A percentile compares a stretch with the other conserved stretches of the same genome.
Evolutionary conservation across 1,140 invertebrate species (phyloP).

Genomic region (Galendromus occidentalis): DNA sequence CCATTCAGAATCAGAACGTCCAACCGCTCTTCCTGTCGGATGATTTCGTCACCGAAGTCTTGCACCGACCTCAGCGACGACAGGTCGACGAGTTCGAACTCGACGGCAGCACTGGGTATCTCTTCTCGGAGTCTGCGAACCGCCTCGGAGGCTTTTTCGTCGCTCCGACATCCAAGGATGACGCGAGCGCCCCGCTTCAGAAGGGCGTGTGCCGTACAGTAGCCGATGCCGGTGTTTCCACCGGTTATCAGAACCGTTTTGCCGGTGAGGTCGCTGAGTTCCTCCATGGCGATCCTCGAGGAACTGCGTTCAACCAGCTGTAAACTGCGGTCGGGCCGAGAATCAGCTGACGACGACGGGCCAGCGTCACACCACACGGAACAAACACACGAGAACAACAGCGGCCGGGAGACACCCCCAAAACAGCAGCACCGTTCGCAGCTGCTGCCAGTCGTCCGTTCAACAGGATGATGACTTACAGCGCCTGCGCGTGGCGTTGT

Average conservation of each 20-base stretch:
- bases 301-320: too few species aligned
- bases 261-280: conserved; percentile 31
- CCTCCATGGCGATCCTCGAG: too few species aligned
- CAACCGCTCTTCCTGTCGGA: conserved; percentile 22
- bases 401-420: too few species aligned
- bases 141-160: conserved; percentile 46
- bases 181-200: conserved; percentile 40
- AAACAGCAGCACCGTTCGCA: too few species aligned
- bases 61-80: conserved; percentile 24
- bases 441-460: too few species aligned
- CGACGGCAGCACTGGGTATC: conserved; percentile 42
- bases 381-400: too few species aligned
- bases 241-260: conserved; percentile 81
- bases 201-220: conserved; percentile 31
- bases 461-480: too few species aligned
- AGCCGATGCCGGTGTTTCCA: conserved; percentile 50
- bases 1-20: conserved; percentile 12
- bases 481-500: too few species aligned
- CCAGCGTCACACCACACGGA: too few species aligned
- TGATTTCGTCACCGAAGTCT: conserved; percentile 20
- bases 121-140: conserved; percentile 52
- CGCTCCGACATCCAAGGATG: conserved; percentile 58
- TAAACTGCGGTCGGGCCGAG: too few species aligned
- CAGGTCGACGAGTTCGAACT: background rate
- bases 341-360: too few species aligned